Evolutionary conservation across 2,113 vertebrate species (phyloP).

Genomic region (Regulus satrapa): DNA sequence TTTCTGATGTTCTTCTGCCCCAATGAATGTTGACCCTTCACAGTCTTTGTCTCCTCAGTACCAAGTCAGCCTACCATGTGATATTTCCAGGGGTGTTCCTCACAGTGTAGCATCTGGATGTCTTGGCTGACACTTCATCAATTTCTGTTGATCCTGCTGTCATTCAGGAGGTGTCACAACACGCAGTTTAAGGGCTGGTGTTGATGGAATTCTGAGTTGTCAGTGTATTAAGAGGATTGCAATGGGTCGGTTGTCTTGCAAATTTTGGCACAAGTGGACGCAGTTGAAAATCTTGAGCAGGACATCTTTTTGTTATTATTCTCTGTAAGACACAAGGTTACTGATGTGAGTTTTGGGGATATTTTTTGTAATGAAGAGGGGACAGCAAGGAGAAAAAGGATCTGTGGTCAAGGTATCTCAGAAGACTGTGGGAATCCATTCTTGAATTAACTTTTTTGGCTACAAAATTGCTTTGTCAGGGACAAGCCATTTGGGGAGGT

Average conservation of each 20-base stretch:
- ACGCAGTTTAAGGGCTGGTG: neutral
- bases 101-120: neutral
- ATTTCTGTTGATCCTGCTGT: neutral
- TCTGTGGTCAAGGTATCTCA: neutral
- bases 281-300: neutral
- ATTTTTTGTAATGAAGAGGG: neutral
- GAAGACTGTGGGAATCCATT: conserved; percentile 22
- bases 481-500: conserved; percentile 28
- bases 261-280: neutral
- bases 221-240: neutral
- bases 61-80: neutral
- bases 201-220: neutral
- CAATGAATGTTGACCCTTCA: neutral
- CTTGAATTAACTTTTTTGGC: conserved; percentile 31
- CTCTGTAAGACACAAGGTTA: neutral
- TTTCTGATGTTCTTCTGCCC: neutral
- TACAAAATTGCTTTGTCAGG: conserved; percentile 47
- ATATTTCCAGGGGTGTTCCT: neutral
- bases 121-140: neutral
- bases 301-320: neutral
- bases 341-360: neutral
- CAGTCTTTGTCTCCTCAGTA: neutral
- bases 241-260: neutral
- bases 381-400: neutral
- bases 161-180: neutral